Percentiles rank a stretch among this genome's conserved stretches.
These are phyloP conservation scores for Pollimyrus isidori DNA, from an alignment of 2,113 vertebrate genomes.

Conservation along the genomic window DNA sequence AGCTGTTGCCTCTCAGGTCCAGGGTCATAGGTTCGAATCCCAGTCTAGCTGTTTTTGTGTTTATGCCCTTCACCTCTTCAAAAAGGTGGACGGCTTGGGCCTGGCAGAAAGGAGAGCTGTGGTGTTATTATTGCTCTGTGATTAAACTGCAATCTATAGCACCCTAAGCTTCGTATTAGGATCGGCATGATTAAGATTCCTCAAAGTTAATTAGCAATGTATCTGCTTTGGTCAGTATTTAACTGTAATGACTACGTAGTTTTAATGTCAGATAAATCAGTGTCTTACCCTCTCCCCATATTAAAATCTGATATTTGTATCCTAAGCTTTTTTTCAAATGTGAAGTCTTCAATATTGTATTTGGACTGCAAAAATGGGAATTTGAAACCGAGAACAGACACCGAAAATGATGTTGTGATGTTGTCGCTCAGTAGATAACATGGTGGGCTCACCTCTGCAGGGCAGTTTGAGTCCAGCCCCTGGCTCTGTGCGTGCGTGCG, in stretches of 20 bases:
- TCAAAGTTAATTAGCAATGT: not conserved
- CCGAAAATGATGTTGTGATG: not conserved
- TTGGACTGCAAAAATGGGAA: not conserved
- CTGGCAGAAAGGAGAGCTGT: not conserved
- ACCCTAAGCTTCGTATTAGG: not conserved
- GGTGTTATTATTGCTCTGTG: not conserved
- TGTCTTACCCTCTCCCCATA: not conserved
- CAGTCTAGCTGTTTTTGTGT: not conserved
- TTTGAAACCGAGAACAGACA: not conserved
- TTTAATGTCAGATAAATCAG: not conserved
- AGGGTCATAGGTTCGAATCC: not conserved
- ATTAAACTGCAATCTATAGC: not conserved
- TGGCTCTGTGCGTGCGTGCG: not conserved
- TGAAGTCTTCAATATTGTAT: not conserved
- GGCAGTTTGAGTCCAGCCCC: not conserved
- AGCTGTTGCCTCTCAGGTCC: not conserved
- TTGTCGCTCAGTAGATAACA: not conserved
- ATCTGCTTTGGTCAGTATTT: not conserved
- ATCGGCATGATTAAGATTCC: slow-evolving; percentile 12
- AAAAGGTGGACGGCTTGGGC: not conserved
- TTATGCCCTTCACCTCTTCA: not conserved
- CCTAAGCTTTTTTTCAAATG: not conserved
- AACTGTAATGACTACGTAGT: not conserved
- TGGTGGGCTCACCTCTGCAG: not conserved
- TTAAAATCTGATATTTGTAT: not conserved